phyloP scores from a whole-genome alignment of 2,888 invertebrate genomes.

The Nemoura dubitans region DNA sequence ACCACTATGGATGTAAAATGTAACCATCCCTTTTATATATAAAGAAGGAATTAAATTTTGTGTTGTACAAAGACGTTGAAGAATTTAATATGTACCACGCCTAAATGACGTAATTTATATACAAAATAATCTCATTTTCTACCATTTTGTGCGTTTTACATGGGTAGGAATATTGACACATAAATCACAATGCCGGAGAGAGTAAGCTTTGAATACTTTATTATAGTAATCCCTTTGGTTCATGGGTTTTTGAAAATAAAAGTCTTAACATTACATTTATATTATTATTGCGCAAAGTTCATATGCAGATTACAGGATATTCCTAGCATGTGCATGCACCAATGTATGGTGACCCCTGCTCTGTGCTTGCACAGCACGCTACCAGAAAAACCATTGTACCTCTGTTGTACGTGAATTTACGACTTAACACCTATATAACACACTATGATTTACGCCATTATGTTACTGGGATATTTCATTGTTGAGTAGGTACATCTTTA shows the following conservation, averaged over 20 bases:
- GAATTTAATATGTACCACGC: neutral
- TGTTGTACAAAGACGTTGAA: constrained; percentile 19
- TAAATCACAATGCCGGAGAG: constrained; percentile 1
- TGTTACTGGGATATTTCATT: constrained; percentile 21
- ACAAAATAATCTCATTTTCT: neutral
- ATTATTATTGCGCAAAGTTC: constrained; percentile 32
- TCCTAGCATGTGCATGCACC: neutral
- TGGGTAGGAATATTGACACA: neutral
- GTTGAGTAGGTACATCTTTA: neutral
- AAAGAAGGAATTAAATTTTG: neutral
- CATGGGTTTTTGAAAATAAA: constrained; percentile 4
- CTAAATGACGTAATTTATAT: constrained; percentile 10
- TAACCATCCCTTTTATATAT: neutral
- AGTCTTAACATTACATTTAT: constrained; percentile 19
- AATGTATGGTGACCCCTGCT: neutral
- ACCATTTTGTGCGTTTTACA: neutral
- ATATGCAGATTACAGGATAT: constrained; percentile 9
- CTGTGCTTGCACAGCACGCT: constrained; percentile 4
- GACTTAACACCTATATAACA: constrained; percentile 28
- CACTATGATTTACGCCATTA: constrained; percentile 16
- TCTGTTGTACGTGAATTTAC: neutral
- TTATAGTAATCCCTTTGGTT: constrained; percentile 29
- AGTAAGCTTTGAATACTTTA: constrained; percentile 25
- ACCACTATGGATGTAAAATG: neutral
- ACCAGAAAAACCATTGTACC: constrained; percentile 15